These are phyloP conservation scores for Tenualosa thibaudeaui DNA, from an alignment of 2,797 vertebrate genomes.

Conservation along the genomic window DNA sequence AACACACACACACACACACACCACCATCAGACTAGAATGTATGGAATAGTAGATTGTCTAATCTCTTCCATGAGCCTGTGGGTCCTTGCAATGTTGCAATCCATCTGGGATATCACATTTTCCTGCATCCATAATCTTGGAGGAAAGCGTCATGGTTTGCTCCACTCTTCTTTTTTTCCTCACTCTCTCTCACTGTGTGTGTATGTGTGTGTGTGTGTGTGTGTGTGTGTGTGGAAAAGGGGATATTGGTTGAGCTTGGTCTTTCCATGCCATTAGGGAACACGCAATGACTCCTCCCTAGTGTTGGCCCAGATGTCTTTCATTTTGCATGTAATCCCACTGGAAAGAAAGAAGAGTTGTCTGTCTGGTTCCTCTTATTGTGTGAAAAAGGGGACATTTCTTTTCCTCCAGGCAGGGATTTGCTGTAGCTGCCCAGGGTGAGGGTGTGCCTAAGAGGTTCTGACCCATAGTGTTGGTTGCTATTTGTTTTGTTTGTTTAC, in stretches of 20 bases:
- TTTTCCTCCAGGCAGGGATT: not conserved
- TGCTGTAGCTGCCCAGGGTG: not conserved
- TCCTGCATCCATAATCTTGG: not conserved
- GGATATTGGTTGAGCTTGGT: not conserved
- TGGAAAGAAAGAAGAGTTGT: not conserved
- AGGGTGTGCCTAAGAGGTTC: not conserved
- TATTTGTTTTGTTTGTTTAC: not conserved
- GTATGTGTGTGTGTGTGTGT: not conserved
- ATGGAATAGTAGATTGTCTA: not conserved
- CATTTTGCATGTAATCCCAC: not conserved
- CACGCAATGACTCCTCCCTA: not conserved
- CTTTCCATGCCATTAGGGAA: not conserved
- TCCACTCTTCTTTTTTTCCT: not conserved
- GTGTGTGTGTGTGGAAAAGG: not conserved
- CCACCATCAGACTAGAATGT: not conserved
- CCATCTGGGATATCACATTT: not conserved
- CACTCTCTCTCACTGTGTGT: not conserved
- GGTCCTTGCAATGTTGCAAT: not conserved
- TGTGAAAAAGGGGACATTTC: not conserved
- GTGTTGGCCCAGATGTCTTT: not conserved
- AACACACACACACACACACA: not conserved
- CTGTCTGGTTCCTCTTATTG: not conserved
- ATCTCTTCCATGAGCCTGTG: not conserved
- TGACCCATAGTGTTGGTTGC: not conserved
- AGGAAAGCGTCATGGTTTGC: not conserved